Evolutionary conservation across 1,140 invertebrate genomes (phyloP), one percentile per base, ranked within the genome.

Genomic region (Dinoponera quadriceps): DNA sequence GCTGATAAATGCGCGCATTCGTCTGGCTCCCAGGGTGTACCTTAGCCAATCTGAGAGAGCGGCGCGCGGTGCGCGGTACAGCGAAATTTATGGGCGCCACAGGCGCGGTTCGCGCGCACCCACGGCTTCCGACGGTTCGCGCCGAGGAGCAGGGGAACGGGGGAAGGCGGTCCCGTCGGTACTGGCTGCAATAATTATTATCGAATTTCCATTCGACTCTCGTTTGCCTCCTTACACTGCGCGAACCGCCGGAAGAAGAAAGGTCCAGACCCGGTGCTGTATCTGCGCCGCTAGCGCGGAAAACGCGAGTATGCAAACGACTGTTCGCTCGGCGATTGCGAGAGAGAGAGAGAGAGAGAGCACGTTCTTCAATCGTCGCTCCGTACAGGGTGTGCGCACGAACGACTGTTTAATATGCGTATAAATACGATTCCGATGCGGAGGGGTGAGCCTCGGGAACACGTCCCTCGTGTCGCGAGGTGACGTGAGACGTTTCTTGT

Each of bases 121-220:
- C n/a, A 49, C 65, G 86, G 86, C 81, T 88, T 88, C 85, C 87
- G 51, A 84, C 83, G 75, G 49, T 84, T 54, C 11, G 25, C 48
- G 84, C 59, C 33, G 16, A 74, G 16, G 22, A 16, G 4, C 81
- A 60, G 5, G 63, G 63, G 62, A 48, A 33, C 33, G 7, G 33
- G 33, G 54, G 16, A 74, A 57, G 49, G 54, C 33, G 55, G 14
- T 82, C 60, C 55, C 71, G 54, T 71, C 69, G 75, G 33, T 69
- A 44, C 55, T 55, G 73, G 54, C 22, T 59, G 82, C 71, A 87
- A 85, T 86, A 90, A 92, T 91, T 90, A 90, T 92, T 91, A 92
- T 91, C 88, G 90, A 89, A 89, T 91, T 91, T 89, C 88, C 88
- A 92, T 91, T 91, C 83, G 88, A 90, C 84, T 91, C 89, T 91